Percentiles rank a stretch among this genome's conserved stretches.
Conservation (phyloP, 1,140 invertebrate genomes). For the Apis florea region DNA sequence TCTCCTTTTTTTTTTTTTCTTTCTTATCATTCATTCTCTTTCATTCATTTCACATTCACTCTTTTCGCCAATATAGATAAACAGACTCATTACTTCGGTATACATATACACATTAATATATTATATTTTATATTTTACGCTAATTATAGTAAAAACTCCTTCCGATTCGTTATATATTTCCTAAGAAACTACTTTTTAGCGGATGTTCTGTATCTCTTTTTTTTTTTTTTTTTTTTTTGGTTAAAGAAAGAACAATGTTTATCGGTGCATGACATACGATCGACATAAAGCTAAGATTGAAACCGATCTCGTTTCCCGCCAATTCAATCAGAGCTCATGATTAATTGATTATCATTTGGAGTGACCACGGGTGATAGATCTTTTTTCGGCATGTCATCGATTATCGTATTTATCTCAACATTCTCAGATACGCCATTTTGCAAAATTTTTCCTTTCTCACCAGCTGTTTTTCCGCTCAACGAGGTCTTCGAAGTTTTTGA, state of each 20-base stretch:
- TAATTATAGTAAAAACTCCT: conserved; percentile 62
- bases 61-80: conserved; percentile 33
- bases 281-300: conserved; percentile 30
- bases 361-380: conserved; percentile 73
- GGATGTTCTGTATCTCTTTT: conserved; percentile 35
- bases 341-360: conserved; percentile 76
- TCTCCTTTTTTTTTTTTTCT: not conserved
- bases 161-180: conserved; percentile 59
- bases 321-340: conserved; percentile 75
- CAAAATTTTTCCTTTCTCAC: conserved; percentile 75
- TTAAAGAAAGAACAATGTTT: conserved; percentile 49
- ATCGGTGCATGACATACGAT: conserved; percentile 43
- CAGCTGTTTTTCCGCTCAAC: conserved; percentile 74
- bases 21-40: not conserved
- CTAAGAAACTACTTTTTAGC: conserved; percentile 63
- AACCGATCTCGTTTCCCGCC: not conserved
- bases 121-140: conserved; percentile 52
- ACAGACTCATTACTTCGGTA: conserved; percentile 43
- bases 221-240: not conserved
- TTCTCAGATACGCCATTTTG: conserved; percentile 72
- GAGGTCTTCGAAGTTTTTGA: conserved; percentile 35
- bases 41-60: not conserved
- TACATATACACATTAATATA: conserved; percentile 51
- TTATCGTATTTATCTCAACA: conserved; percentile 50
- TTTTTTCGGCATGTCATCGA: conserved; percentile 74